Base-by-base conservation (phyloP, 2,888 invertebrate genomes). In the Syritta pipiens region DNA sequence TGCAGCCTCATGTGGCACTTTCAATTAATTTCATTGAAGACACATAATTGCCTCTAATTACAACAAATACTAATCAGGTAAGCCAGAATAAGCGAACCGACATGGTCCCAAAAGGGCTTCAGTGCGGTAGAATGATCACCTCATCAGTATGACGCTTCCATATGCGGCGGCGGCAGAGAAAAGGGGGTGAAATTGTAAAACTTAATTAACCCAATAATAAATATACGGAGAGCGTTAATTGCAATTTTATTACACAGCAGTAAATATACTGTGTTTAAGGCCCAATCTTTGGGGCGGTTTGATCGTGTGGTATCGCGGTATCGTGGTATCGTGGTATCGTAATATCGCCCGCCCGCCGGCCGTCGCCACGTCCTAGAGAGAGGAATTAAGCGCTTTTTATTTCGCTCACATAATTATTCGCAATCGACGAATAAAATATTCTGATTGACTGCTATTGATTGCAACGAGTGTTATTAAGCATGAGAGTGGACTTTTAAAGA, bases 171-270 rank as follows among this genome's bases (percentile, higher is more conserved):
- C 20, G 10, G 10, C 19, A n/a, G 62, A 14, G 28, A 12, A 17
- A 49, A 7, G 24, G 5, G 46, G 51, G 28, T 30, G 26, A 60
- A 59, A 65, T 46, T 60, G 77, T 63, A 48, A 71, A 65, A 60
- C 59, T 71, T 77, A 72, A 72, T 77, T 77, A 77, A 71, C 53
- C 53, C 46, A 60, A 60, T 72, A 65, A 65, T 71, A 53, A 65
- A 77, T 59, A 71, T 35, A 60, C 40, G 30, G 7, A 35, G 9
- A 42, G n/a, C 60, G 51, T 55, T 72, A 72, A 77, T 77, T 72
- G 65, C 65, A 65, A 65, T 65, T 71, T 65, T 65, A 77, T 65
- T 72, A 53, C n/a, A n/a, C 53, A 26, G 65, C 24, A 60, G 60
- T 72, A 77, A 72, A 67, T 35, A 48, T 44, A 17, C 42, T 26